Percentiles rank a stretch among this genome's conserved stretches.
Evolutionary conservation across 2,113 vertebrate genomes (phyloP).

Genomic region (Tachysurus fulvidraco): DNA sequence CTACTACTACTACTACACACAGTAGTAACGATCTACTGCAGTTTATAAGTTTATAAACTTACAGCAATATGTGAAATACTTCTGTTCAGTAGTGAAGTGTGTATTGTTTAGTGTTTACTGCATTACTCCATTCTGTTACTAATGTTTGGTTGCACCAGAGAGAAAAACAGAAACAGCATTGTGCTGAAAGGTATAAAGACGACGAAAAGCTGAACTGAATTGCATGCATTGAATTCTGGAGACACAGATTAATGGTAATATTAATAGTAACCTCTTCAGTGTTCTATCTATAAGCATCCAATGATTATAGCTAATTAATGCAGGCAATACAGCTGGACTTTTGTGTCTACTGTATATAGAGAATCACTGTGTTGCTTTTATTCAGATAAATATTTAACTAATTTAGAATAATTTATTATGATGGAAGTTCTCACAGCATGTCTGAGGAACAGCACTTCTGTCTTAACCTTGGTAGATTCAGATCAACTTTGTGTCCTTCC

Average conservation of each 20-base stretch:
- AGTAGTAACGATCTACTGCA: neutral
- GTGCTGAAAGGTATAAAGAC: neutral
- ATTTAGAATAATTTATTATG: neutral
- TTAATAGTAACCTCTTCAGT: neutral
- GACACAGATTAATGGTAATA: neutral
- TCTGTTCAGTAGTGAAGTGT: neutral
- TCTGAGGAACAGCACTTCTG: conserved; percentile 3
- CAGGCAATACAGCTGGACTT: neutral
- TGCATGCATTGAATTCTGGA: neutral
- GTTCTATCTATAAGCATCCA: neutral
- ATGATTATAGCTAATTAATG: neutral
- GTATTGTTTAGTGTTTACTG: neutral
- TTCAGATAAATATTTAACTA: neutral
- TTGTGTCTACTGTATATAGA: neutral
- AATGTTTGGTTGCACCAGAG: neutral
- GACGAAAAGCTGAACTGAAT: neutral
- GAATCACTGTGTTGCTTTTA: neutral
- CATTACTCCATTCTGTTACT: neutral
- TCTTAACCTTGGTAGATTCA: neutral
- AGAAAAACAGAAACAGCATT: neutral
- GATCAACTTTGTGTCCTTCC: conserved; percentile 18
- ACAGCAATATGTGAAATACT: neutral
- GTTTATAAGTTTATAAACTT: neutral
- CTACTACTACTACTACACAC: neutral
- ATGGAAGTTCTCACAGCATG: neutral